Evolutionary conservation across 2,888 invertebrate species (phyloP), one percentile per base, ranked within the genome.

Genomic region (Apamea crenata): DNA sequence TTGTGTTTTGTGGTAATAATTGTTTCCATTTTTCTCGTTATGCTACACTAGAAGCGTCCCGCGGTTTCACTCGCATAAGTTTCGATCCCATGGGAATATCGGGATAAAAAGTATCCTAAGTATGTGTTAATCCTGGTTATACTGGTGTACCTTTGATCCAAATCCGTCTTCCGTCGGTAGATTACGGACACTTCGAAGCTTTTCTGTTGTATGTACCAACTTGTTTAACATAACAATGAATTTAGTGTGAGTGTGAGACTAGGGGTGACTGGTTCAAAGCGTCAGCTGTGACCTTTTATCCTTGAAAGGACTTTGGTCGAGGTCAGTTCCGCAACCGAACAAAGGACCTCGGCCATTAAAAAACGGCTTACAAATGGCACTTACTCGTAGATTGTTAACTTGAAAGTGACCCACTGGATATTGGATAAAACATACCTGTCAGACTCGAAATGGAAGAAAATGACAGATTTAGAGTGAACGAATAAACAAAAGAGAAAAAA

Each of bases 221-320:
- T 18, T 50, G 40, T 70, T 75, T 44, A 25, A 59, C 47, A 77
- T 53, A 25, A 66, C 47, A 70, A 76, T 56, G 21, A 47, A 25
- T 72, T 70, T 29, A 4, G 59, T 47, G 44, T 44, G 67, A 72
- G 29, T 16, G 66, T 74, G 50, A 29, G 14, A n/a, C 44, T 44
- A 16, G 66, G 72, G 87, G 73, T 74, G 74, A 80, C 80, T 59
- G 70, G 59, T 69, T 36, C 65, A 47, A n/a, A 29, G 10, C 56
- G n/a, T 71, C 61, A 50, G 61, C 47, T 59, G 69, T 77, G 71
- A 63, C 71, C 68, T 56, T 83, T 56, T 73, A 53, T 69, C 77
- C 86, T 87, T 77, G 69, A 70, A 74, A 74, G n/a, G 29, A 76
- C 77, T 73, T 79, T 81, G 65, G 18, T 32, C 21, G 63, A 84